Conservation (phyloP, 2,113 vertebrate genomes). For the Elephantulus edwardii region DNA sequence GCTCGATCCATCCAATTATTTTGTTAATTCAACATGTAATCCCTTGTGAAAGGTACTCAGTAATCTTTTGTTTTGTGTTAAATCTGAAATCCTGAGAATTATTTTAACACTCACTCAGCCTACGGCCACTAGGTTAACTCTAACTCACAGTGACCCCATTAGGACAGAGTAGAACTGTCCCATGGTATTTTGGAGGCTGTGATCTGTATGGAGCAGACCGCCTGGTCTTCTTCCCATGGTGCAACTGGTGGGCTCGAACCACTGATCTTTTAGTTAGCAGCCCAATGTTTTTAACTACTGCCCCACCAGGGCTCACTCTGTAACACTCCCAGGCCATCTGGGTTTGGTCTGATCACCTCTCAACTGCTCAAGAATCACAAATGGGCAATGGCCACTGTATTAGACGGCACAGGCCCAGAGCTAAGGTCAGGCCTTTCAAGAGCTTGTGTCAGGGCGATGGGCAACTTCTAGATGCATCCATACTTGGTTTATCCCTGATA, state of each 20-base stretch:
- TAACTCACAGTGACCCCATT: no score
- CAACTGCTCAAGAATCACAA: background rate
- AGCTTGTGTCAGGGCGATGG: background rate
- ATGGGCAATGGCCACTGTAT: background rate
- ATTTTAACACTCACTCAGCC: no score
- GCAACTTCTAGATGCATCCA: background rate
- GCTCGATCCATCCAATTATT: background rate
- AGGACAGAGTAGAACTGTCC: no score
- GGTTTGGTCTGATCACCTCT: background rate
- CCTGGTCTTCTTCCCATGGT: no score
- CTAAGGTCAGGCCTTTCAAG: background rate
- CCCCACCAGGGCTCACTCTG: no score
- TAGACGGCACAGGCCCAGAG: fast-evolving
- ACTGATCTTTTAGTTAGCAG: no score
- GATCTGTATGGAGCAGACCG: no score
- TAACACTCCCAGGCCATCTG: background rate
- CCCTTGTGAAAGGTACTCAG: background rate
- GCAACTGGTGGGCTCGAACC: no score
- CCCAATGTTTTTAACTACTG: no score
- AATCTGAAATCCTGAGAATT: background rate
- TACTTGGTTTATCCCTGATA: background rate
- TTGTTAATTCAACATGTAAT: background rate
- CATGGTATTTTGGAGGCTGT: no score
- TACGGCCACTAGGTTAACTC: no score
- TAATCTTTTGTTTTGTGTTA: background rate